These are phyloP conservation scores for Blera fallax DNA, from an alignment of 2,888 invertebrate genomes.

Conservation along the genomic window DNA sequence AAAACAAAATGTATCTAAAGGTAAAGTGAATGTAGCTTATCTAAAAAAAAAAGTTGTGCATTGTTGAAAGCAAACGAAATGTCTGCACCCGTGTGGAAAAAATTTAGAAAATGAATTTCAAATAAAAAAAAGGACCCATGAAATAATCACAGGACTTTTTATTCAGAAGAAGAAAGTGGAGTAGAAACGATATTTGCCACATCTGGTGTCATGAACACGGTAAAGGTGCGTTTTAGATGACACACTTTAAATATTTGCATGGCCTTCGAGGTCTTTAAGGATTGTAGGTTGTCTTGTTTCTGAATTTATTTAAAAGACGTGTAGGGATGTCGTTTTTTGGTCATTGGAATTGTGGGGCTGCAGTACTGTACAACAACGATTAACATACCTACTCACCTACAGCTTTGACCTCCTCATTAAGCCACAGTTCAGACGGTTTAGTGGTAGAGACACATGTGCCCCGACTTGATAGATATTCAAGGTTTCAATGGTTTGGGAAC, in stretches of 20 bases:
- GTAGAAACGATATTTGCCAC: not conserved
- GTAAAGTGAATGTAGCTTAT: conserved; percentile 64
- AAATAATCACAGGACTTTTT: conserved; percentile 18
- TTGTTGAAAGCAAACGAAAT: conserved; percentile 23
- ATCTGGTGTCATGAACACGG: conserved; percentile 15
- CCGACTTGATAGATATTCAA: no score
- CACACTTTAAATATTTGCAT: conserved; percentile 22
- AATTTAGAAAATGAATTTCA: conserved; percentile 27
- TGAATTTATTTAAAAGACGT: no score
- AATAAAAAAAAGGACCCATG: not conserved
- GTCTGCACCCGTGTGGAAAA: not conserved
- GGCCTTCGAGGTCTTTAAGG: not conserved
- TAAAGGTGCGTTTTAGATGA: conserved; percentile 18
- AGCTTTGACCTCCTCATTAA: no score
- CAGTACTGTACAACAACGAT: no score
- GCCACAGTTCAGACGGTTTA: no score
- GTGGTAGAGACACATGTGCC: no score
- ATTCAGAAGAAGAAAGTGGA: not conserved
- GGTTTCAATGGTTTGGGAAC: no score
- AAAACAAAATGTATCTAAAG: conserved; percentile 37
- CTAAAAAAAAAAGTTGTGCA: conserved; percentile 45
- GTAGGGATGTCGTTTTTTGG: no score
- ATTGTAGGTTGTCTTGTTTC: not conserved
- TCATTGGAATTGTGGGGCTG: no score
- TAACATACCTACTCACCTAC: no score